A percentile compares a stretch with the other conserved stretches of the same genome.
phyloP scores from a whole-genome alignment of 2,113 vertebrate species.

The Octodon degus region DNA sequence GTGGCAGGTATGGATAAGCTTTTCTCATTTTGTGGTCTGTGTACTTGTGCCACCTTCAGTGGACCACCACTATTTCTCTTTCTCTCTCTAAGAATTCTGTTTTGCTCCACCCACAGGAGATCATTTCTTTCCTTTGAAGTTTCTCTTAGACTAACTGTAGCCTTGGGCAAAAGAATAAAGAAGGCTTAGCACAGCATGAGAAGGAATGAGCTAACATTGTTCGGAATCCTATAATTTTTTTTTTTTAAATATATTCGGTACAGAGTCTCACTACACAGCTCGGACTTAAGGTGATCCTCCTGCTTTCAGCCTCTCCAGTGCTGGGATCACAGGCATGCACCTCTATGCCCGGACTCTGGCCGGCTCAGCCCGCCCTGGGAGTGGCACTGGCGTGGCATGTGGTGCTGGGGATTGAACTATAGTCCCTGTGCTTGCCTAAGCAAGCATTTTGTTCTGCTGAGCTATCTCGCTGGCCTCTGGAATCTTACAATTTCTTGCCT shows the following conservation, averaged over 20 bases:
- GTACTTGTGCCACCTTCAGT: not conserved
- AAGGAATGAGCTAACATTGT: not conserved
- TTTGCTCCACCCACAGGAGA: rapidly evolving
- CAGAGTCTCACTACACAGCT: too few species aligned
- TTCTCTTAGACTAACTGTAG: not conserved
- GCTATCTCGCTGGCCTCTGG: not conserved
- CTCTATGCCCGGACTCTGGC: too few species aligned
- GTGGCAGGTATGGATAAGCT: not conserved
- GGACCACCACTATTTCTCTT: not conserved
- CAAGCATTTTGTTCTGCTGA: too few species aligned
- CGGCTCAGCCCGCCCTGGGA: too few species aligned
- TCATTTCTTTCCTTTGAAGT: not conserved
- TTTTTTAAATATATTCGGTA: too few species aligned
- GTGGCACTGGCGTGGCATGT: too few species aligned
- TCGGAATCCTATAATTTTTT: not conserved
- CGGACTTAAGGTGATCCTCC: too few species aligned
- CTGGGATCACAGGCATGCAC: too few species aligned
- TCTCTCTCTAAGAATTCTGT: not conserved
- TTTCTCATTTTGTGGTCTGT: not conserved
- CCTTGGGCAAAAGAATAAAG: not conserved
- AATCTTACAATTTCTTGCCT: not conserved
- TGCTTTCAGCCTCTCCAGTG: too few species aligned
- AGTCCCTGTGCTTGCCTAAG: too few species aligned
- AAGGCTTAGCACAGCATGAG: not conserved
- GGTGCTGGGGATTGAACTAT: too few species aligned